Evolutionary conservation across 2,888 invertebrate species (phyloP), one percentile per base, ranked within the genome.

Genomic region (Amorpha juglandis): DNA sequence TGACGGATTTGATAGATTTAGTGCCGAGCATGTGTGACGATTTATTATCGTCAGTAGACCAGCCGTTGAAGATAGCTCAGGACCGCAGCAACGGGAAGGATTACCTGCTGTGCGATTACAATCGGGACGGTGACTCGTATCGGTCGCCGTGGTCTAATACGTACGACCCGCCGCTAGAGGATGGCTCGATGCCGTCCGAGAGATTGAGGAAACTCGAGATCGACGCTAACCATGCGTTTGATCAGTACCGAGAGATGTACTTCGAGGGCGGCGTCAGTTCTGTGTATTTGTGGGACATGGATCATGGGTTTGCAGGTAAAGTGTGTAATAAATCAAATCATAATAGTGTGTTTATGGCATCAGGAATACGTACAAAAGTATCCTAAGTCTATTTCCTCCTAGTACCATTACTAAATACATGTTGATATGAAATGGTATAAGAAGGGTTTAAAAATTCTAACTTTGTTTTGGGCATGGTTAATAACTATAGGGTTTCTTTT

Each of bases 251-350:
- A 83, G 99, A 99, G 90, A 98, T 99, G 97, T 99, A 99, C 89
- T 99, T 98, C 88, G 99, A 99, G 91, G 99, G 99, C 65, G 99
- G 99, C 0, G 99, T 99, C 0, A 99, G 99, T 19, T 99, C 99
- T 7, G 99, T 99, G 4, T 99, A 99, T 91, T 95, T 99, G 72
- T 99, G 99, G 99, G 99, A 99, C 82, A 95, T 99, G 88, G 99
- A 99, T 84, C 98, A 98, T 90, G 99, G 99, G 6, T 99, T 99
- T 94, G 99, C 98, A 74, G 97, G 97, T 95, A n/a, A n/a, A n/a
- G n/a, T n/a, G n/a, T n/a, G n/a, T n/a, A n/a, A n/a, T n/a, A n/a
- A n/a, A n/a, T n/a, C n/a, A n/a, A n/a, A n/a, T n/a, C n/a, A n/a
- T n/a, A n/a, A n/a, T n/a, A n/a, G n/a, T n/a, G n/a, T n/a, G n/a